phyloP scores from a whole-genome alignment of 2,797 vertebrate genomes.

The Centroberyx gerrardi region DNA sequence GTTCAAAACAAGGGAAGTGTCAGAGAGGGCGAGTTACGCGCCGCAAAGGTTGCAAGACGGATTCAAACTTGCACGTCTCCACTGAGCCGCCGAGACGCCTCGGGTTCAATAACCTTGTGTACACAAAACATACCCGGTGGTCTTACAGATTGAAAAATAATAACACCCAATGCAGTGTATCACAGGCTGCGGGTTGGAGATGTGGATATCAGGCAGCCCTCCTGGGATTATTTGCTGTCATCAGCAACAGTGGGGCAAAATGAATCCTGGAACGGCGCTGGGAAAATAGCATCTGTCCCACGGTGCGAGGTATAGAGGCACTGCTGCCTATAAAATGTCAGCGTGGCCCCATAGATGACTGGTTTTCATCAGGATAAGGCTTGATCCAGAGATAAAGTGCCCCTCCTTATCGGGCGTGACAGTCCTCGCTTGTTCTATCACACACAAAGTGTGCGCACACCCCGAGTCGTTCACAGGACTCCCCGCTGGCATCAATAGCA shows the following conservation, averaged over 20 bases:
- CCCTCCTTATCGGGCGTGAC: slow-evolving; percentile 78
- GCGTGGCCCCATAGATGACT: slow-evolving; percentile 56
- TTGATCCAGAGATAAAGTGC: slow-evolving; percentile 75
- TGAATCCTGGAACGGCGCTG: slow-evolving; percentile 35
- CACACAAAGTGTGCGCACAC: slow-evolving; percentile 59
- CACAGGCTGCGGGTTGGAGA: background rate
- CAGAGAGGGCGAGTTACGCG: slow-evolving; percentile 9
- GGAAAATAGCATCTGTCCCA: slow-evolving; percentile 39
- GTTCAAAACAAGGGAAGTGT: slow-evolving; percentile 21
- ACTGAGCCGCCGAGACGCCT: background rate
- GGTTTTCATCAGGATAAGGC: slow-evolving; percentile 72
- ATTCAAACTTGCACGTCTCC: slow-evolving; percentile 9
- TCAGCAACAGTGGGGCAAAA: slow-evolving; percentile 47
- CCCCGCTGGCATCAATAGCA: slow-evolving; percentile 71
- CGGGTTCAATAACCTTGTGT: slow-evolving; percentile 1
- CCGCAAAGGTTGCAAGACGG: background rate
- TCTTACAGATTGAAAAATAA: slow-evolving; percentile 16
- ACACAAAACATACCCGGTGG: background rate
- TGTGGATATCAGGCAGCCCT: slow-evolving; percentile 38
- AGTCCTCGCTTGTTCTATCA: slow-evolving; percentile 73
- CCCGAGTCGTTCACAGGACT: slow-evolving; percentile 60
- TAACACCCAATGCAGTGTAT: background rate
- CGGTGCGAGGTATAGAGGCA: slow-evolving; percentile 19
- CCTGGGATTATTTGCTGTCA: slow-evolving; percentile 45
- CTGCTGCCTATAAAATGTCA: slow-evolving; percentile 65